These are phyloP conservation scores for Harpagifer antarcticus DNA, from an alignment of 2,797 vertebrate genomes.

Conservation along the genomic window DNA sequence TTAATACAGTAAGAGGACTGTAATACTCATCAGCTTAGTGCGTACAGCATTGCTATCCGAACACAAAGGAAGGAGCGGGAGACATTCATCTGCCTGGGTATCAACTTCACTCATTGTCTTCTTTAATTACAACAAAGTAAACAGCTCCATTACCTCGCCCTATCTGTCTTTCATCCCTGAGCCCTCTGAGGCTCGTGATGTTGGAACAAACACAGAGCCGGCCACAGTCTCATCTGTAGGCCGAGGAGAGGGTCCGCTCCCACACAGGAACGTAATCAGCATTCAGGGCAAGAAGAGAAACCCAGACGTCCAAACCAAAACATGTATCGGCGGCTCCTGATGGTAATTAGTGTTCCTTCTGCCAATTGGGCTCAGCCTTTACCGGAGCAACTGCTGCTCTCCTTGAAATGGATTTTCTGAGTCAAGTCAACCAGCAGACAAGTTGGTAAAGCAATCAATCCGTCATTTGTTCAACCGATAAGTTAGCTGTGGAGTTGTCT, in stretches of 20 bases:
- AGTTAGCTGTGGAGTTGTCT: slow-evolving; percentile 1
- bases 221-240: slow-evolving; percentile 63
- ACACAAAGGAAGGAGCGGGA: slow-evolving; percentile 55
- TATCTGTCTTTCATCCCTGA: slow-evolving; percentile 67
- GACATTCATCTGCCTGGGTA: slow-evolving; percentile 75
- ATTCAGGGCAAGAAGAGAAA: slow-evolving; percentile 60
- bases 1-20: slow-evolving; percentile 55
- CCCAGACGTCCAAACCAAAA: slow-evolving; percentile 63
- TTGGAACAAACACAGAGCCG: slow-evolving; percentile 53
- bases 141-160: slow-evolving; percentile 73
- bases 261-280: slow-evolving; percentile 58
- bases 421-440: slow-evolving; percentile 35
- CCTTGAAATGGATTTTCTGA: slow-evolving; percentile 64
- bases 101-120: slow-evolving; percentile 78
- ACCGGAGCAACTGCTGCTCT: slow-evolving; percentile 27
- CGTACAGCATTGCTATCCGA: slow-evolving; percentile 42
- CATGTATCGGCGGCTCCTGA: slow-evolving; percentile 50
- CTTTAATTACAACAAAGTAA: slow-evolving; percentile 82
- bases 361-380: slow-evolving; percentile 51
- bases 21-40: slow-evolving; percentile 69
- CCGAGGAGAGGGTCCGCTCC: slow-evolving; percentile 54
- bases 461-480: background rate
- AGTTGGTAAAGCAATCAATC: slow-evolving; percentile 42
- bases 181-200: slow-evolving; percentile 60
- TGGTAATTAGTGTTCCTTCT: slow-evolving; percentile 69